Evolutionary conservation across 2,797 vertebrate species (phyloP).

Genomic region (Hippocampus kuda): DNA sequence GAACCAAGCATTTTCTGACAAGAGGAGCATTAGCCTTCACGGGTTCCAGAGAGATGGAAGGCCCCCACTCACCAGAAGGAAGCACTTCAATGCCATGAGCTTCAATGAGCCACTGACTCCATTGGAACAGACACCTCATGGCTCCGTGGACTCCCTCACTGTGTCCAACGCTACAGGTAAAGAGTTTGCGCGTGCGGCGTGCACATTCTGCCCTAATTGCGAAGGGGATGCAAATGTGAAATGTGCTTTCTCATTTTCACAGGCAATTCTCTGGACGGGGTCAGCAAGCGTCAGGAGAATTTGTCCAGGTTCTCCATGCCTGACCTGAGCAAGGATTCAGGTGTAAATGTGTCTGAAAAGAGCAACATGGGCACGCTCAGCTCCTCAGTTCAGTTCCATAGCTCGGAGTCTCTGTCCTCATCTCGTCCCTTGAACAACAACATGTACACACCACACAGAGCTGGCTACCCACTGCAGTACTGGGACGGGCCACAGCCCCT

Average conservation of each 20-base stretch:
- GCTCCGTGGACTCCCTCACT: constrained; percentile 89
- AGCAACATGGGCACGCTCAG: constrained; percentile 95
- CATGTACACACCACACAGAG: constrained; percentile 72
- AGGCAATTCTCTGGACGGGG: constrained; percentile 89
- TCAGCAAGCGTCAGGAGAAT: constrained; percentile 88
- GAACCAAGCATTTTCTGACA: constrained; percentile 78
- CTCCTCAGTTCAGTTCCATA: constrained; percentile 89
- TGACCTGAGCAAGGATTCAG: constrained; percentile 95
- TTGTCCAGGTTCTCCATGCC: constrained; percentile 97
- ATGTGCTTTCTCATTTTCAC: constrained; percentile 20
- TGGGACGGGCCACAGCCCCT: constrained; percentile 81
- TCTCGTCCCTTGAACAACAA: constrained; percentile 81
- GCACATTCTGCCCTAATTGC: neutral
- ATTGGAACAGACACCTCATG: constrained; percentile 85
- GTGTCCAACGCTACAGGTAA: constrained; percentile 92
- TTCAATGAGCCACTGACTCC: constrained; percentile 86
- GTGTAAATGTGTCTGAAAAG: constrained; percentile 92
- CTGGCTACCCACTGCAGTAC: constrained; percentile 77
- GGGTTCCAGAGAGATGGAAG: constrained; percentile 82
- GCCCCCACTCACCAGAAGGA: constrained; percentile 80
- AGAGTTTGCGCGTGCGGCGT: neutral
- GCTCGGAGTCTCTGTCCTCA: constrained; percentile 88
- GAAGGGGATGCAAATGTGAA: constrained; percentile 11
- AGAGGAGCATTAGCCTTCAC: constrained; percentile 82
- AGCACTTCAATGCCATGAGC: constrained; percentile 84